Evolutionary conservation across 2,113 vertebrate species (phyloP), one percentile per base, ranked within the genome.

Genomic region (Dromiciops gliroides): DNA sequence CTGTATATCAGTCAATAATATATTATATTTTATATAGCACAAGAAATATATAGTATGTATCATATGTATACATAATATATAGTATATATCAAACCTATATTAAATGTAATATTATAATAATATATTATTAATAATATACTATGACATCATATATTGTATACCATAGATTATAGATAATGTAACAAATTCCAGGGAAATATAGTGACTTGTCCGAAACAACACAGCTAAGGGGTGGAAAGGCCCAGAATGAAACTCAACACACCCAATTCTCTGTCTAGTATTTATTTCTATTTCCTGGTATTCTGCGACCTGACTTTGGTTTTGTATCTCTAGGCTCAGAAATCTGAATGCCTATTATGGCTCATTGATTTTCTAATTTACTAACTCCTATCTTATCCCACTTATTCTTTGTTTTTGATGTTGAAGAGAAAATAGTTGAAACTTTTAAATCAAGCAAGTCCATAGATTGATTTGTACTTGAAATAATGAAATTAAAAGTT

Each of bases 401-500:
- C 48, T 94, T 96, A 97, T 75, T 37, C 92, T 53, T 51, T 95
- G 50, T 95, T 96, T 94, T 96, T 96, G 6, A 97, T 91, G 48
- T 94, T 91, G 94, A 92, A 6, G 97, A 93, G 53, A 95, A 56
- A 94, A 96, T 60, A 75, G 25, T 50, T 95, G 94, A 93, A 95
- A 94, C 51, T 51, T 91, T 93, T 94, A 90, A 97, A 94, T 49
- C 91, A 97, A 92, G 94, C 89, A 98, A 96, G 93, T 91, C 25
- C 51, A n/a, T 3, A 91, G n/a, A 90, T 67, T 24, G 11, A 48
- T 88, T 92, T 89, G 25, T 49, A 96, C 94, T 50, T 93, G 67
- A 97, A 97, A 97, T 97, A 97, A 97, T 89, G 56, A 98, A 98
- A 97, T 51, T 51, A 97, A 97, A 98, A 96, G 44, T 37, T 96